Percentiles rank a stretch among this genome's conserved stretches.
Evolutionary conservation across 2,113 vertebrate species (phyloP).

Genomic region (Phainopepla nitens): DNA sequence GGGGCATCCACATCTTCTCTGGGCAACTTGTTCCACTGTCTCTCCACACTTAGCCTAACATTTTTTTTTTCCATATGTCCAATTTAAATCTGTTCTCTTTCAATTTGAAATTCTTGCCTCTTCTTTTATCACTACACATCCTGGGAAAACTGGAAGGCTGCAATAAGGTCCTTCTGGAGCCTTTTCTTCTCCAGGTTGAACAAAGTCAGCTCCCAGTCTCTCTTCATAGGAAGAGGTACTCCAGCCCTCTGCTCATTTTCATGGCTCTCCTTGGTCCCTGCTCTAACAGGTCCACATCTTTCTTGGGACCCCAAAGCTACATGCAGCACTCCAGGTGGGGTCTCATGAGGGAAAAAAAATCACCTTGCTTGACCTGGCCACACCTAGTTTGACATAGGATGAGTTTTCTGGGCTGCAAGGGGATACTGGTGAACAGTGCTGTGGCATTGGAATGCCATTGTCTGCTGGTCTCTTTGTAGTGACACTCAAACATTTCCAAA

Average conservation of each 20-base stretch:
- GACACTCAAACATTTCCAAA: neutral
- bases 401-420: neutral
- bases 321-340: neutral
- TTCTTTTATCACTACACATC: neutral
- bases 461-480: neutral
- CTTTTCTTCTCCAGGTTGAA: neutral
- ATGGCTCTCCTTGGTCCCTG: neutral
- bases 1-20: neutral
- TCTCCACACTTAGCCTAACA: neutral
- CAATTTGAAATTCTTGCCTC: neutral
- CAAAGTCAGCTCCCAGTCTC: neutral
- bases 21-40: neutral
- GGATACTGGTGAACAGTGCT: neutral
- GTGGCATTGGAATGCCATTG: neutral
- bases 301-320: neutral
- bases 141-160: neutral
- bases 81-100: neutral
- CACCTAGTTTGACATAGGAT: rapidly evolving
- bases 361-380: neutral
- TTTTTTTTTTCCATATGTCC: neutral
- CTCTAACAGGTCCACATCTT: neutral
- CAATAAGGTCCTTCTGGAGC: neutral
- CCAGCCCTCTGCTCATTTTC: neutral
- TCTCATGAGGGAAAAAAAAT: neutral
- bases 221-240: neutral